A percentile compares a stretch with the other conserved stretches of the same genome.
phyloP scores from a whole-genome alignment of 2,888 invertebrate genomes.

The Ennomos quercinarius region DNA sequence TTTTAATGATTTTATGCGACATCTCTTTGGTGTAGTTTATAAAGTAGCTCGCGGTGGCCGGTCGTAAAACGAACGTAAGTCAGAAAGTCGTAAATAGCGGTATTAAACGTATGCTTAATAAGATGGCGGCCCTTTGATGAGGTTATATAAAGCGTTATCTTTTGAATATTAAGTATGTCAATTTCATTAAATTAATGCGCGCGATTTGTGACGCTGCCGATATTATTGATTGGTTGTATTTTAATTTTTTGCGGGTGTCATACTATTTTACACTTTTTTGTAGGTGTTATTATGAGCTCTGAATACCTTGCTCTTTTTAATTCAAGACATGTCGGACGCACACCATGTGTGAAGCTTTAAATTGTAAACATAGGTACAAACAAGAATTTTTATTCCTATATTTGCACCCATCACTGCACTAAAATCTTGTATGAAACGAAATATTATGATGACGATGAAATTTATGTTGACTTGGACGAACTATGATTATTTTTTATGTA shows the following conservation, averaged over 20 bases:
- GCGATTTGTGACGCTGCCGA: conserved; percentile 47
- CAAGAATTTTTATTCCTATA: too few species aligned
- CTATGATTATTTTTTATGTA: too few species aligned
- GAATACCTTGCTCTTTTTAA: too few species aligned
- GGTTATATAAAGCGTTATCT: conserved; percentile 45
- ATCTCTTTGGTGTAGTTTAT: conserved; percentile 45
- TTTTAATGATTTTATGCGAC: conserved; percentile 20
- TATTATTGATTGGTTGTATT: conserved; percentile 18
- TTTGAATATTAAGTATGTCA: conserved; percentile 50
- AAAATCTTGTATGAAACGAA: too few species aligned
- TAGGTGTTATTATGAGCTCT: background rate
- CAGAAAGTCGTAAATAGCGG: conserved; percentile 53
- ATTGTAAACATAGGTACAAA: too few species aligned
- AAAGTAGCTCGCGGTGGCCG: conserved; percentile 48
- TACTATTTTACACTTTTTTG: conserved; percentile 1
- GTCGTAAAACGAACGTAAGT: conserved; percentile 47
- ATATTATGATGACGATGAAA: too few species aligned
- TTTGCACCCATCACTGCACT: too few species aligned
- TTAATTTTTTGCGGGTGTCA: background rate
- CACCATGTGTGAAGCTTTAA: too few species aligned
- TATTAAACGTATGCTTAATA: conserved; percentile 56
- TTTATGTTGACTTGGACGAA: too few species aligned
- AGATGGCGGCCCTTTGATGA: conserved; percentile 46
- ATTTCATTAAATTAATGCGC: conserved; percentile 57
- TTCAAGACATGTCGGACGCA: too few species aligned